Evolutionary conservation across 1,140 invertebrate genomes (phyloP), one percentile per base, ranked within the genome.

Genomic region (Drosophila kepulauana): DNA sequence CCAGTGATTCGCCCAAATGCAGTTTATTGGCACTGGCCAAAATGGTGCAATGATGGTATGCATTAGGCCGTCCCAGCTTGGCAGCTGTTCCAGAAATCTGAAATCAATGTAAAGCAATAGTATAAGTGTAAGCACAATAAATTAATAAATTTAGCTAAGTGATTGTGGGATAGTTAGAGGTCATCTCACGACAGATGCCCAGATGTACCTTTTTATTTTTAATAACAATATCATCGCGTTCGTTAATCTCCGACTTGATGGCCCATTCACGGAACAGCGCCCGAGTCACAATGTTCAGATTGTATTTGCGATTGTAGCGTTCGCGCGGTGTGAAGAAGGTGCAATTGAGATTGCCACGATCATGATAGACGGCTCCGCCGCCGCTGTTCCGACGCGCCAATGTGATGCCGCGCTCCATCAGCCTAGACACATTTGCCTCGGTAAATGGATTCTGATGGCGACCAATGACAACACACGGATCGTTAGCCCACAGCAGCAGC

Each of bases 341-440:
- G 57, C 98, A 94, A 93, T 99, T 99, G 0, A 99, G 93, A 93
- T 99, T 99, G 46, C 98, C 98, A 70, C 94, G 86, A 93, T 99
- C 99, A 93, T 99, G 98, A 93, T 98, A 99, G 15, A 99, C 98
- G 13, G 98, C 97, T 7, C 98, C 98, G 66, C 99, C 99, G n/a
- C 98, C 98, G 93, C 98, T 99, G 85, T 98, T 97, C 15, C 98
- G 94, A 57, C 99, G 94, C 1, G 96, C 98, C 13, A 99, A 79
- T 1, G 94, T 92, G 49, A 98, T 95, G 13, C 94, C 95, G 20
- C 94, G 93, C 35, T 95, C 94, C 51, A 94, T 91, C 16, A 96
- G 79, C 35, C 93, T 93, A 2, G 94, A 93, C 0, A 97, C 92
- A 91, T 99, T 97, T 1, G 96, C 95, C 93, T 99, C 99, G 15